These are phyloP conservation scores for Gopherus flavomarginatus DNA, from an alignment of 2,113 vertebrate species.

Conservation along the genomic window DNA sequence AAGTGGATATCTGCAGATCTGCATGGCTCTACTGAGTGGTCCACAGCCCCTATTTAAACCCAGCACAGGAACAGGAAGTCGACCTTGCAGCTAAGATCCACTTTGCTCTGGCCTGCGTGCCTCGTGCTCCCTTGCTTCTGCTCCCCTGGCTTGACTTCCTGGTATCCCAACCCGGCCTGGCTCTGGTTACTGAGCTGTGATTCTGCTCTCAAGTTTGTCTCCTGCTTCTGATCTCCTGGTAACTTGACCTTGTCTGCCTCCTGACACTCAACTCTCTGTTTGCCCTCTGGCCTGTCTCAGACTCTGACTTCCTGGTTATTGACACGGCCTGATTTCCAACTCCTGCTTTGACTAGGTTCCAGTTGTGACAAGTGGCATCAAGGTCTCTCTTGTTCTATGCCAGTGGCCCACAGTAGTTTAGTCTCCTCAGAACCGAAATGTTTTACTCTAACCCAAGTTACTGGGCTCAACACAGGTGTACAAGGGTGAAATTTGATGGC, in stretches of 20 bases:
- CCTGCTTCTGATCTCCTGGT: neutral
- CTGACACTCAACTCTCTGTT: neutral
- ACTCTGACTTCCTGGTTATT: neutral
- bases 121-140: neutral
- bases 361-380: neutral
- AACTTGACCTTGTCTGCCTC: neutral
- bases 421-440: neutral
- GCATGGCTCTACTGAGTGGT: too few species aligned
- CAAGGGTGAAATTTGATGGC: neutral
- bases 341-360: neutral
- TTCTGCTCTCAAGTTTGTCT: neutral
- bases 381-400: neutral
- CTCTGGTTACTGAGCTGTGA: neutral
- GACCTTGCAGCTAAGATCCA: neutral
- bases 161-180: neutral
- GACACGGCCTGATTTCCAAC: neutral
- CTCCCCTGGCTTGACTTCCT: neutral
- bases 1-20: too few species aligned
- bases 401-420: neutral
- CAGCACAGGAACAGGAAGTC: neutral
- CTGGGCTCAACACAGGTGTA: neutral
- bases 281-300: neutral
- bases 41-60: neutral
- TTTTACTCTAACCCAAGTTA: neutral
- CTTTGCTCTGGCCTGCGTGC: neutral